These are phyloP conservation scores for Tolypeutes matacus DNA, from an alignment of 2,797 vertebrate genomes.

Conservation along the genomic window DNA sequence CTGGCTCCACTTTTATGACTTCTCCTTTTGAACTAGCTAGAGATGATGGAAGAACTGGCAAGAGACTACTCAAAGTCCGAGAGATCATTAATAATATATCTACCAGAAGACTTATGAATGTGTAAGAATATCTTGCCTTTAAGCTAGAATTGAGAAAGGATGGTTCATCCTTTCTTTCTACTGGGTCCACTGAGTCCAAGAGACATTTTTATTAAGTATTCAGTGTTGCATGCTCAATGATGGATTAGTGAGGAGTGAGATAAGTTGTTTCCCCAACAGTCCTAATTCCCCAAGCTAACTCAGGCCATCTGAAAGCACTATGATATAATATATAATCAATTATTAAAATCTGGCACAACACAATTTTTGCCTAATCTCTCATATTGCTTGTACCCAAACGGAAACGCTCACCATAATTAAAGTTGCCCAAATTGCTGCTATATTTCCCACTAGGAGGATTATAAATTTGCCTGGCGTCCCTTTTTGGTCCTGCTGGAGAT, in stretches of 20 bases:
- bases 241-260: not conserved
- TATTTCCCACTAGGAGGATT: conserved; percentile 99
- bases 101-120: not conserved
- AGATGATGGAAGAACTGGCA: conserved; percentile 25
- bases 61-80: not conserved
- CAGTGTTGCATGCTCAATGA: not conserved
- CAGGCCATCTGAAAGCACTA: conserved; percentile 29
- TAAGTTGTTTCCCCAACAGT: conserved; percentile 14
- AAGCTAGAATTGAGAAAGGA: not conserved
- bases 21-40: not conserved
- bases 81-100: not conserved
- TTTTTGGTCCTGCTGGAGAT: conserved; percentile 92
- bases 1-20: not conserved
- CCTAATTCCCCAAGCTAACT: conserved; percentile 36
- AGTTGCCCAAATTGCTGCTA: conserved; percentile 96
- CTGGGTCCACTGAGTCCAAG: conserved; percentile 17
- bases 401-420: conserved; percentile 93
- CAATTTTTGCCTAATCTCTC: conserved; percentile 54
- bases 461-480: conserved; percentile 98
- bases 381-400: conserved; percentile 78
- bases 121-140: not conserved
- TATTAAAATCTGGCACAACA: conserved; percentile 50
- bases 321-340: not conserved
- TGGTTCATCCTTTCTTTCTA: conserved; percentile 7
- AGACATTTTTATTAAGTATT: conserved; percentile 54